Evolutionary conservation across 2,888 invertebrate species (phyloP).

Genomic region (Encarsia formosa): DNA sequence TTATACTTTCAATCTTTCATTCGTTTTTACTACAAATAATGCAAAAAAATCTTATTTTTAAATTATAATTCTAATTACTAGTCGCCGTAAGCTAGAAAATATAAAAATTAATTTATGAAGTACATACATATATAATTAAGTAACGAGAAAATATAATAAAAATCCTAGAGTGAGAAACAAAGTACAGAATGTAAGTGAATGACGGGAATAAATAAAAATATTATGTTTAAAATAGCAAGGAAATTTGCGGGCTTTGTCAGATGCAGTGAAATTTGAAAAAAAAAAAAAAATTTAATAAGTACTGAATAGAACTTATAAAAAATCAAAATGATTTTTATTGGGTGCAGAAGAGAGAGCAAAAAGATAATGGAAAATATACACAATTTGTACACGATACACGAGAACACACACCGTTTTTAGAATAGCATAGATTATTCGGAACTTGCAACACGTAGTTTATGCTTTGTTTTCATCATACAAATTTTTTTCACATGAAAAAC

Average conservation of each 20-base stretch:
- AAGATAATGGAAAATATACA: constrained; percentile 10
- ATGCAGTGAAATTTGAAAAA: too few relatives aligned
- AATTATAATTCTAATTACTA: too few relatives aligned
- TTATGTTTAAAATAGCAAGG: constrained; percentile 3
- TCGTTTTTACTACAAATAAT: too few relatives aligned
- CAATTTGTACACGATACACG: constrained; percentile 23
- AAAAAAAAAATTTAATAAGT: constrained; percentile 1
- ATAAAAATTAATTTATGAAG: too few relatives aligned
- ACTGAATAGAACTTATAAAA: constrained; percentile 16
- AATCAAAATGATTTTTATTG: constrained; percentile 12
- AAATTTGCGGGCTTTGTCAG: constrained; percentile 15
- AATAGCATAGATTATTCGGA: constrained; percentile 20
- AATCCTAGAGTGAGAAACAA: constrained; percentile 25
- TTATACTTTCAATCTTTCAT: too few relatives aligned
- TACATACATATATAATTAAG: too few relatives aligned
- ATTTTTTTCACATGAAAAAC: constrained; percentile 2
- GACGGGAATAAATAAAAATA: constrained; percentile 10
- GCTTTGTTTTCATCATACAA: constrained; percentile 4
- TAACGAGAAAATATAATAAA: constrained; percentile 25
- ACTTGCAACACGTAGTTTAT: constrained; percentile 15
- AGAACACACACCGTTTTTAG: constrained; percentile 20
- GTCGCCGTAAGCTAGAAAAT: too few relatives aligned
- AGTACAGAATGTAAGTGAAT: constrained; percentile 19
- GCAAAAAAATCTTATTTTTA: too few relatives aligned
- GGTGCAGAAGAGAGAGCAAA: constrained; percentile 13